Percentiles rank a stretch among this genome's conserved stretches.
Evolutionary conservation across 2,113 vertebrate genomes (phyloP).

Genomic region (Haemorhous mexicanus): DNA sequence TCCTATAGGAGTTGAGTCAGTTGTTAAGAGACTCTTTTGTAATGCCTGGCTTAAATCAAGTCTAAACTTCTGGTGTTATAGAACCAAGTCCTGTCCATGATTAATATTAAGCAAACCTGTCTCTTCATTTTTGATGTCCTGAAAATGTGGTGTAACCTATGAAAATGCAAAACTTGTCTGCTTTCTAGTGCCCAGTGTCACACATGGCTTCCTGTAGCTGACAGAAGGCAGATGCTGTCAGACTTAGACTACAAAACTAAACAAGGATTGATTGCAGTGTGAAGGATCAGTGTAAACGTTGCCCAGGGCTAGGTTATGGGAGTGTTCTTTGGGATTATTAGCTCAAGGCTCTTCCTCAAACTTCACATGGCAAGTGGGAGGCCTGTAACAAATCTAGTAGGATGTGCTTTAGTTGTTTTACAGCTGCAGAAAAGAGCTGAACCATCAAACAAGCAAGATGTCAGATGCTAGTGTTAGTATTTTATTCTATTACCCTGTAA

Average conservation of each 20-base stretch:
- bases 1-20: not conserved
- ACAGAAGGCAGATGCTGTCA: not conserved
- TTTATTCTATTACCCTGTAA: not conserved
- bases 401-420: not conserved
- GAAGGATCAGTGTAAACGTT: not conserved
- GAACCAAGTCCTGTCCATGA: not conserved
- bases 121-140: not conserved
- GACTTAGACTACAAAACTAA: not conserved
- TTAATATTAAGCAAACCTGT: not conserved
- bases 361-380: not conserved
- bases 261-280: not conserved
- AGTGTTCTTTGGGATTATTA: not conserved
- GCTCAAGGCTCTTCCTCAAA: not conserved
- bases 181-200: not conserved
- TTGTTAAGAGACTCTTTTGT: not conserved
- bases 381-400: not conserved
- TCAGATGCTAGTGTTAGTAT: not conserved
- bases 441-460: not conserved
- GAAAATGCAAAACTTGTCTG: not conserved
- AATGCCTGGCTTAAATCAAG: not conserved
- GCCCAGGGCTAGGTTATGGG: not conserved
- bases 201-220: slow-evolving; percentile 1
- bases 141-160: not conserved
- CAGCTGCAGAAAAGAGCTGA: not conserved
- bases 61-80: not conserved